These are phyloP conservation scores for Himalopsyche kuldschensis DNA, from an alignment of 2,888 invertebrate genomes.

Conservation along the genomic window DNA sequence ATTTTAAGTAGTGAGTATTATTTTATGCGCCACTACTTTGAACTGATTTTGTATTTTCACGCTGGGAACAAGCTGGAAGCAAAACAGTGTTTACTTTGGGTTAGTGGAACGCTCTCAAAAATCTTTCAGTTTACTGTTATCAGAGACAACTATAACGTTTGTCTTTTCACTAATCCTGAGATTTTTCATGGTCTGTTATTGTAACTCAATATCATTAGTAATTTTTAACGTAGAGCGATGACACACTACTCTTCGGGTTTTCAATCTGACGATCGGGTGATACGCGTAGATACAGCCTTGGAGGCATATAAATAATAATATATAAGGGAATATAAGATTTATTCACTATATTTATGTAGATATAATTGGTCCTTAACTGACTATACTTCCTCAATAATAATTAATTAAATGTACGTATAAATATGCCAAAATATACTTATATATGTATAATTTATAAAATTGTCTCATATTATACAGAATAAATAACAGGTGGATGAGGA, in stretches of 20 bases:
- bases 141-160: no score
- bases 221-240: no score
- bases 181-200: no score
- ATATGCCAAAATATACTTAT: slow-evolving; percentile 32
- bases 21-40: no score
- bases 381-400: slow-evolving; percentile 26
- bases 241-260: slow-evolving; percentile 8
- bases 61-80: no score
- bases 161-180: no score
- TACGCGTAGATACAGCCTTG: not conserved
- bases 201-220: no score
- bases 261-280: not conserved
- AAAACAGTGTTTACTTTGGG: no score
- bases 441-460: slow-evolving; percentile 2
- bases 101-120: no score
- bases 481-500: not conserved
- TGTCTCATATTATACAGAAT: not conserved
- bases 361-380: slow-evolving; percentile 31
- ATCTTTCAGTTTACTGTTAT: no score
- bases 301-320: not conserved
- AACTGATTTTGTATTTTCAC: no score
- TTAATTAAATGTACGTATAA: slow-evolving; percentile 5
- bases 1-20: no score
- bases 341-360: slow-evolving; percentile 6
- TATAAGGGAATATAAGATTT: not conserved